Percentiles rank a stretch among this genome's conserved stretches.
These are phyloP conservation scores for Metacarcinus magister DNA, from an alignment of 2,888 invertebrate species.

Conservation along the genomic window DNA sequence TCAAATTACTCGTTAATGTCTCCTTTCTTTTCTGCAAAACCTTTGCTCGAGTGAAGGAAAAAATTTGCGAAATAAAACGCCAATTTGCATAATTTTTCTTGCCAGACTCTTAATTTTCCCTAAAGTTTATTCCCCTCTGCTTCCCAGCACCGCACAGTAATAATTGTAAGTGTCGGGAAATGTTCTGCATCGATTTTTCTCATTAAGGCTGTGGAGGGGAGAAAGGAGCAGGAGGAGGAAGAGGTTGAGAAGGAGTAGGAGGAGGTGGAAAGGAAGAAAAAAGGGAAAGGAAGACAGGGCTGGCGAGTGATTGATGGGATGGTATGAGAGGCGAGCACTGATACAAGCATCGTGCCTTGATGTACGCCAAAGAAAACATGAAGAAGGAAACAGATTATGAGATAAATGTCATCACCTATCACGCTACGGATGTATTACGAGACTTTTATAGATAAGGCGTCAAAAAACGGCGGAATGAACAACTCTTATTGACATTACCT, in stretches of 20 bases:
- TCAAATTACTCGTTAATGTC: neutral
- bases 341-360: too few species aligned
- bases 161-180: neutral
- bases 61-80: neutral
- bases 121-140: neutral
- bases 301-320: neutral
- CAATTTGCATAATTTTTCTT: neutral
- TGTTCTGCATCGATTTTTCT: too few species aligned
- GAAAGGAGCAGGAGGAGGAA: too few species aligned
- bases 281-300: neutral
- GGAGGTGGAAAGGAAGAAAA: neutral
- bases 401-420: too few species aligned
- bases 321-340: neutral
- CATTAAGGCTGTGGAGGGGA: neutral
- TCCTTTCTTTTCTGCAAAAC: neutral
- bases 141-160: neutral
- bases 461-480: too few species aligned
- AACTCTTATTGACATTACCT: too few species aligned
- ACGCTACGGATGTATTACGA: too few species aligned
- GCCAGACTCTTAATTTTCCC: neutral
- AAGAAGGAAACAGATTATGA: neutral
- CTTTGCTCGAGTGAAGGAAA: neutral
- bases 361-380: too few species aligned
- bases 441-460: too few species aligned
- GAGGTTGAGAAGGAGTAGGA: neutral